Evolutionary conservation across 2,113 vertebrate species (phyloP), one percentile per base, ranked within the genome.

Genomic region (Labeo catla): DNA sequence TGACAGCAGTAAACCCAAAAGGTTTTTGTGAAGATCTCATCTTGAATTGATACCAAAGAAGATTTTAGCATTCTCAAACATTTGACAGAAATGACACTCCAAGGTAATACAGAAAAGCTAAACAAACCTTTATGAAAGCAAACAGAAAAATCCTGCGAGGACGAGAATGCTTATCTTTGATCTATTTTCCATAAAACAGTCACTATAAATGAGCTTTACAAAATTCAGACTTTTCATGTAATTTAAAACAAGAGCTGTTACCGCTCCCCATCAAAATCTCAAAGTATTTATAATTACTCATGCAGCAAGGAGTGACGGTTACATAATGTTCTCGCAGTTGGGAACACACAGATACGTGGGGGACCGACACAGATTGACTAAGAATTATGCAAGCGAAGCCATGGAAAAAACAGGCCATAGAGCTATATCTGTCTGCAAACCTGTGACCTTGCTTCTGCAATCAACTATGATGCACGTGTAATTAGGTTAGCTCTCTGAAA

Each of bases 231-330:
- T 50, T 68, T 6, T 68, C 47, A 34, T 36, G 8, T 54, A 19
- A 21, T 36, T 34, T 82, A 52, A 82, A 82, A 82, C 79, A 82
- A 82, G 47, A 68, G 28, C 81, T 52, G 47, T 50, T 39, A 8
- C 3, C 52, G n/a, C 50, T 68, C 50, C 21, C 57, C 21, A 61
- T 39, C 76, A 68, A 45, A 80, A 73, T 72, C 49, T 73, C 49
- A 80, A 49, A 80, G 61, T 79, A 43, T 86, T 4, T 54, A 72
- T 59, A 80, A 86, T 43, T 81, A 61, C 39, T 68, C 77, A 73
- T 73, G 49, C 65, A 57, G 57, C 21, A 86, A 86, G 61, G 43
- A 52, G 77, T 52, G 68, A 43, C 6, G 3, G 45, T 85, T 85
- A 68, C 21, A 50, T 78, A 85, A 85, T 19, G 39, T n/a, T 72